Evolutionary conservation across 2,797 vertebrate genomes (phyloP).

Genomic region (Rachycentron canadum): DNA sequence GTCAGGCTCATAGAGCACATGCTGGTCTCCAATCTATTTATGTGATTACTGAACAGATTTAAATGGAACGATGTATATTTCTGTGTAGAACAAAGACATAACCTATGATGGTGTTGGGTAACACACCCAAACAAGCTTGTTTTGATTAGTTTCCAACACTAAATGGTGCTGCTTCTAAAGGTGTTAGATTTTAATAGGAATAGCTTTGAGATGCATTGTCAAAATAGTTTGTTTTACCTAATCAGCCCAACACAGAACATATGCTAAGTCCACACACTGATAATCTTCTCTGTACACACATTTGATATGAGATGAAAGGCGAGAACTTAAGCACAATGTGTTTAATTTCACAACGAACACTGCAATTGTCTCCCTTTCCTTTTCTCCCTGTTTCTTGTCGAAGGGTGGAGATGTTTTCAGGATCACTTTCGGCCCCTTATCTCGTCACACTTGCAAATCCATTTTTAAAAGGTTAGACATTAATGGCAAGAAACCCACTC

Average conservation of each 20-base stretch:
- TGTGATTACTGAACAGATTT: neutral
- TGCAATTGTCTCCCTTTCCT: slow-evolving; percentile 45
- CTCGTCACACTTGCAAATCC: slow-evolving; percentile 80
- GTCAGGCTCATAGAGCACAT: neutral
- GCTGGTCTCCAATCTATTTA: neutral
- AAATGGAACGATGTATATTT: neutral
- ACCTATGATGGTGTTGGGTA: neutral
- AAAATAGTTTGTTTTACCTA: slow-evolving; percentile 11
- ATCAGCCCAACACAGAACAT: slow-evolving; percentile 4
- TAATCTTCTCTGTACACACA: slow-evolving; percentile 14
- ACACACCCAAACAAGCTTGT: neutral
- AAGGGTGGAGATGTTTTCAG: slow-evolving; percentile 54
- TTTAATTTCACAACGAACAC: slow-evolving; percentile 38
- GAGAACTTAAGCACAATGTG: slow-evolving; percentile 25
- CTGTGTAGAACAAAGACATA: neutral
- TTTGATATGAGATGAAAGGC: slow-evolving; percentile 48
- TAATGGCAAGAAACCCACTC: slow-evolving; percentile 75
- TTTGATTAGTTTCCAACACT: slow-evolving; percentile 1
- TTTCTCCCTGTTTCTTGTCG: slow-evolving; percentile 44
- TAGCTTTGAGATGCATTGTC: slow-evolving; percentile 8
- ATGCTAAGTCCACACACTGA: slow-evolving; percentile 5
- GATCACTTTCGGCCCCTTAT: slow-evolving; percentile 74
- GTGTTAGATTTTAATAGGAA: slow-evolving; percentile 26
- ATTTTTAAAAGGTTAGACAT: slow-evolving; percentile 84
- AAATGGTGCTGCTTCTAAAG: slow-evolving; percentile 12